Percentiles rank a stretch among this genome's conserved stretches.
Evolutionary conservation across 2,888 invertebrate species (phyloP).

Genomic region (Hemistola chrysoprasaria): DNA sequence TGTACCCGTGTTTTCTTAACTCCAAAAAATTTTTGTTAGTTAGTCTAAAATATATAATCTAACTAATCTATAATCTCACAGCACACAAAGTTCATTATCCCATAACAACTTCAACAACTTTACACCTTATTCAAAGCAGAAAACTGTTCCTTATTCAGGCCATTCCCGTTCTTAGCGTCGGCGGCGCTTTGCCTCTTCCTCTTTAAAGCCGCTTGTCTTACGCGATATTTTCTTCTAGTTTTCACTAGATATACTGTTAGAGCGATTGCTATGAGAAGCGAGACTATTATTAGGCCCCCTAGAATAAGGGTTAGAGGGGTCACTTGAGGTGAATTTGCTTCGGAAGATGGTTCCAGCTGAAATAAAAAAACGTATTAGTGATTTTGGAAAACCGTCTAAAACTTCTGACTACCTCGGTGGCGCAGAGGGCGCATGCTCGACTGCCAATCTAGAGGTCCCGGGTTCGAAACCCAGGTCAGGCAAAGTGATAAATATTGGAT

Average conservation of each 20-base stretch:
- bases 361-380: slow-evolving; percentile 25
- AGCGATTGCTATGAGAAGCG: slow-evolving; percentile 54
- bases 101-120: slow-evolving; percentile 6
- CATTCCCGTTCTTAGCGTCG: slow-evolving; percentile 53
- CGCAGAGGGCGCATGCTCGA: no score
- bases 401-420: no score
- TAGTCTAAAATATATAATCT: no score
- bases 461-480: no score
- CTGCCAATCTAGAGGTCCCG: no score
- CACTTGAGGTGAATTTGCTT: slow-evolving; percentile 33
- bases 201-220: slow-evolving; percentile 55
- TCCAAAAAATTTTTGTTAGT: no score
- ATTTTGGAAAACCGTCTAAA: no score
- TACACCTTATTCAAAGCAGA: slow-evolving; percentile 60
- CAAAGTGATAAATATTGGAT: no score
- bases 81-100: neutral
- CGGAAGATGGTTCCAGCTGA: slow-evolving; percentile 60
- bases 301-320: slow-evolving; percentile 56
- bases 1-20: no score
- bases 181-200: slow-evolving; percentile 60
- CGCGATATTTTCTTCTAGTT: slow-evolving; percentile 52
- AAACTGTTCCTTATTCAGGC: slow-evolving; percentile 58
- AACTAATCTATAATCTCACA: neutral
- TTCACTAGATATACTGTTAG: slow-evolving; percentile 61
- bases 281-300: slow-evolving; percentile 52